Base-by-base conservation (phyloP, 2,888 invertebrate genomes). In the Ennomos fuscantarius region DNA sequence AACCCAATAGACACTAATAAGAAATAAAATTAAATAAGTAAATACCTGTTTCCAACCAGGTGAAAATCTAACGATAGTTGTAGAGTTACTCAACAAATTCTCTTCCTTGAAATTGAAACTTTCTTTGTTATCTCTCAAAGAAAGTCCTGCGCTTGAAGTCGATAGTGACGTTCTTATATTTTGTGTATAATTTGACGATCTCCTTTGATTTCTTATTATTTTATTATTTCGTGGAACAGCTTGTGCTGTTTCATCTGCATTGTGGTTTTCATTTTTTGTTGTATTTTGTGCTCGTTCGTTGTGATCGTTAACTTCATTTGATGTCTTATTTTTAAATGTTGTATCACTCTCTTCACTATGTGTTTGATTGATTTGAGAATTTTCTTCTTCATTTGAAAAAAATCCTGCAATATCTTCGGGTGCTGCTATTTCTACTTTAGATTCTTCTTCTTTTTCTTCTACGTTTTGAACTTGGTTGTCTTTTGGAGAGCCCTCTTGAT, bases 1-100 rank as follows among this genome's bases (percentile, higher is more conserved):
- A n/a, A n/a, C n/a, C n/a, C n/a, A n/a, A n/a, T n/a, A n/a, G n/a
- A n/a, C n/a, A n/a, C n/a, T n/a, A n/a, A n/a, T n/a, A n/a, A n/a
- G n/a, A 24, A 24, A 6, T 24, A 24, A 6, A 41, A 37, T 13
- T n/a, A 34, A 13, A 53, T 44, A 36, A 11, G 11, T 12, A 15
- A 3, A 24, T 73, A 93, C 93, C 89, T 93, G 93, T 75, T 88
- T 89, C 84, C 87, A 89, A 50, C 85, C 72, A 1, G 93, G 93
- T 8, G 92, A 90, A 70, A 92, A 92, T 65, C 84, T 81, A 5
- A 76, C 73, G 1, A 89, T 84, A 13, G 89, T 89, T 40, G 74
- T 86, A 0, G 89, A 79, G 10, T 89, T 86, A 1, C 73, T 65
- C 0, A 92, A 65, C 13, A 89, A 68, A 1, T 68, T 69, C 0